Base-by-base conservation (phyloP, 2,113 vertebrate genomes). In the Hemiprocne comata region DNA sequence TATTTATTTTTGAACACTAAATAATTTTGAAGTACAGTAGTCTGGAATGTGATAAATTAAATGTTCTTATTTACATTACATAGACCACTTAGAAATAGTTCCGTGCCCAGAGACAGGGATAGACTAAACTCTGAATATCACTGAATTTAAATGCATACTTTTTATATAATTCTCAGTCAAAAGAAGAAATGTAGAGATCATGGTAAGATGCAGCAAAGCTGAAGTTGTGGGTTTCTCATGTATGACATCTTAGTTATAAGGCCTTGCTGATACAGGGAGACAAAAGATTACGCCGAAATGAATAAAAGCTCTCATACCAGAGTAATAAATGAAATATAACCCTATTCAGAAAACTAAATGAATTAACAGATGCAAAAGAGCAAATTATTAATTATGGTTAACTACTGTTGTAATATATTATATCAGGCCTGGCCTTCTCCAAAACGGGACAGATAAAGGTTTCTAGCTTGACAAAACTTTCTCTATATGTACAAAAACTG, bases 401-500 rank as follows among this genome's bases (percentile, higher is more conserved):
- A 29, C 14, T 78, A 46, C 6, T 33, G 55, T 61, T 55, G n/a
- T 6, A 53, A 9, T 18, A 13, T 42, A 18, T 64, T 5, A 33
- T 75, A 61, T 36, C 23, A 51, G 29, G 6, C 54, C n/a, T 75
- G 38, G 28, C 1, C 0, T 79, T 85, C 29, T 93, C 55, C 31
- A 58, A 54, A 89, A 71, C 9, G 17, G 85, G 70, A 17, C 46
- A 87, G 42, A 78, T 61, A 55, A 73, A 46, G 3, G 15, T 36
- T 73, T 83, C 38, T 60, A n/a, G 7, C 33, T 85, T 91, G 53
- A 81, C 25, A 89, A 86, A 76, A 62, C 17, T 85, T 73, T 55
- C 50, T 79, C 28, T 79, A 8, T 57, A 82, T 31, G 54, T 58
- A 85, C 36, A 81, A 89, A 60, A 92, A 13, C 65, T 75, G 51